Conservation (phyloP, 2,797 vertebrate species). For the Xerus rutilus region DNA sequence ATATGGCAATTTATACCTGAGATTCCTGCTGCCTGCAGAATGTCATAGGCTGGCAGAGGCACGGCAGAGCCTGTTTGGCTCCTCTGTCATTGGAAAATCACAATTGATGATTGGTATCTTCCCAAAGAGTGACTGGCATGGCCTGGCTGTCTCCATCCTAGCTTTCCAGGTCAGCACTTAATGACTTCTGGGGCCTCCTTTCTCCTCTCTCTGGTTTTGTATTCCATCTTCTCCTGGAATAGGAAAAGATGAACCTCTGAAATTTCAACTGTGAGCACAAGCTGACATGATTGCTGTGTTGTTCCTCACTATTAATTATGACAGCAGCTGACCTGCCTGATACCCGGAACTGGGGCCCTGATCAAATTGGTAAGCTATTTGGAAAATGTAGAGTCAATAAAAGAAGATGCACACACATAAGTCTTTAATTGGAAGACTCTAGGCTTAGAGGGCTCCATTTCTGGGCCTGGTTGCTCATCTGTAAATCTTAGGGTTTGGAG, state of each 20-base stretch:
- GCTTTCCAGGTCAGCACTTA: conserved; percentile 16
- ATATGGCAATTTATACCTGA: background rate
- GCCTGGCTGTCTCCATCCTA: background rate
- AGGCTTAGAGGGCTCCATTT: background rate
- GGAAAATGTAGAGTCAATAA: background rate
- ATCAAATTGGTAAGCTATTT: conserved; percentile 15
- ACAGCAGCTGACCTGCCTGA: background rate
- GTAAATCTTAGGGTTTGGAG: background rate
- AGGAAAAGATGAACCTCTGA: background rate
- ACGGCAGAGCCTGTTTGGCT: background rate
- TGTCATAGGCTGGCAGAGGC: background rate
- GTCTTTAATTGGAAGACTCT: background rate
- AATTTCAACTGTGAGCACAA: background rate
- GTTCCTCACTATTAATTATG: background rate
- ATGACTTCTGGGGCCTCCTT: background rate
- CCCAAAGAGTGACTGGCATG: background rate
- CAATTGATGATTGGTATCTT: conserved; percentile 50
- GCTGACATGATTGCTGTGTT: background rate
- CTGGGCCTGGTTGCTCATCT: background rate
- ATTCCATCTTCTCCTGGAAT: background rate
- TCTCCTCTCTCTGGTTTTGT: background rate
- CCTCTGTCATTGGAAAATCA: background rate
- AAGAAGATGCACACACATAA: background rate
- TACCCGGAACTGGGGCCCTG: background rate
- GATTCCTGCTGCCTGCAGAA: background rate